Base-by-base conservation (phyloP, 2,888 invertebrate genomes). In the Penaeus monodon region DNA sequence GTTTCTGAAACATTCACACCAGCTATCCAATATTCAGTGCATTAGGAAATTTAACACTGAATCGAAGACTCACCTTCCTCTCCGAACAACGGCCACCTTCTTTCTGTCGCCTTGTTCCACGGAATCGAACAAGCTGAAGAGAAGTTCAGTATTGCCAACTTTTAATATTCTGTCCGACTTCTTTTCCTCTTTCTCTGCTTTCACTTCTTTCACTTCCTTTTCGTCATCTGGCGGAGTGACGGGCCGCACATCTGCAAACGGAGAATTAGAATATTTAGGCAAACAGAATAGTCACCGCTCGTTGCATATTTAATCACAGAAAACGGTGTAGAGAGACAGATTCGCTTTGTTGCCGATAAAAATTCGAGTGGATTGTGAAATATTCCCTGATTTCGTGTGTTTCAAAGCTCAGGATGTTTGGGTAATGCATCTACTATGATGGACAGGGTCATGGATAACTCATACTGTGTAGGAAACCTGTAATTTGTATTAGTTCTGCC, bases 111-210 rank as follows among this genome's bases (percentile, higher is more conserved):
- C 85, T 65, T 88, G 88, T n/a, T 90, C 90, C 24, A 93, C 92
- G 12, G 92, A 92, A 82, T 93, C 92, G 91, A 94, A 94, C 78
- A 94, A 91, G 89, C 93, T 93, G 90, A 93, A 92, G n/a, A 94
- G 91, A 33, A 93, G 91, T 77, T 94, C 94, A 10, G 93, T 93
- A 91, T 94, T 93, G 49, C 88, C 88, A n/a, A 90, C 90, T 49
- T 88, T 89, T 79, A 90, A 76, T 64, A 82, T 89, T 49, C 89
- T 79, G 20, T 87, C 87, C 20, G 80, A 38, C 44, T 65, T 68
- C 44, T 84, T 79, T 12, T 65, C 27, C 49, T 63, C 70, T 65
- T 27, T 64, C 78, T 78, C 78, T 27, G 12, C 38, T 38, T 38
- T 68, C n/a, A 38, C 66, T 33, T 81, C 81, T 38, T 73, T 82